Evolutionary conservation across 1,140 invertebrate genomes (phyloP).

Genomic region (Stratiolaelaps scimitus): DNA sequence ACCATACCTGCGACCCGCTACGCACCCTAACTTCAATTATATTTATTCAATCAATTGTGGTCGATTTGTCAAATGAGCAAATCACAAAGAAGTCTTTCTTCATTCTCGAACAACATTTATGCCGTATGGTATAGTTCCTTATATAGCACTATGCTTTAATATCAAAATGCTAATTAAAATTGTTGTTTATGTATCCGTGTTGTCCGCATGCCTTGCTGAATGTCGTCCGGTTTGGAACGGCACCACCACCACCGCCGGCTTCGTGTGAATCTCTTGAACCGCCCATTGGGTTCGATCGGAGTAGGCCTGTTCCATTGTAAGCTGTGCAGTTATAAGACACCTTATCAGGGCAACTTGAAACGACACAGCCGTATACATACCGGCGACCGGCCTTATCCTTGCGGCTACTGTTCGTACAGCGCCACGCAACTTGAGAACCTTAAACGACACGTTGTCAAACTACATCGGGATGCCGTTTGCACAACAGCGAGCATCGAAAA

Average conservation of each 20-base stretch:
- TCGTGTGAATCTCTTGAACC: background rate
- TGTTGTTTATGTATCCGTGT: too few relatives aligned
- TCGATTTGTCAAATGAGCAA: too few relatives aligned
- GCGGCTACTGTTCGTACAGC: constrained; percentile 24
- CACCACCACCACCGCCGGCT: background rate
- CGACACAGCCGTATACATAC: constrained; percentile 19
- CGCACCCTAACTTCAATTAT: too few relatives aligned
- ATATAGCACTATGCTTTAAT: too few relatives aligned
- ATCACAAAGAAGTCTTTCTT: too few relatives aligned
- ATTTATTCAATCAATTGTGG: too few relatives aligned
- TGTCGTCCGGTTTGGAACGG: too few relatives aligned
- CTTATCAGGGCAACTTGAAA: constrained; percentile 23
- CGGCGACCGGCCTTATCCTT: constrained; percentile 7
- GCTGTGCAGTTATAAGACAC: constrained; percentile 18
- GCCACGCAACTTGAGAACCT: constrained; percentile 26
- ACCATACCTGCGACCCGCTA: too few relatives aligned
- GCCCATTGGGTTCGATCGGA: background rate
- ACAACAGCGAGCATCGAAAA: constrained; percentile 13
- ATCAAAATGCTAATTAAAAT: too few relatives aligned
- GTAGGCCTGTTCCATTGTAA: constrained; percentile 8
- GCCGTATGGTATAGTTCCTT: too few relatives aligned
- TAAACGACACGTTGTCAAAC: constrained; percentile 22
- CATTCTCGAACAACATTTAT: too few relatives aligned
- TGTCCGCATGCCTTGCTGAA: too few relatives aligned
- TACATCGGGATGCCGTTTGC: constrained; percentile 8